Percentiles rank a stretch among this genome's conserved stretches.
Conservation (phyloP, 2,113 vertebrate species). For the Sinocyclocheilus rhinocerous region DNA sequence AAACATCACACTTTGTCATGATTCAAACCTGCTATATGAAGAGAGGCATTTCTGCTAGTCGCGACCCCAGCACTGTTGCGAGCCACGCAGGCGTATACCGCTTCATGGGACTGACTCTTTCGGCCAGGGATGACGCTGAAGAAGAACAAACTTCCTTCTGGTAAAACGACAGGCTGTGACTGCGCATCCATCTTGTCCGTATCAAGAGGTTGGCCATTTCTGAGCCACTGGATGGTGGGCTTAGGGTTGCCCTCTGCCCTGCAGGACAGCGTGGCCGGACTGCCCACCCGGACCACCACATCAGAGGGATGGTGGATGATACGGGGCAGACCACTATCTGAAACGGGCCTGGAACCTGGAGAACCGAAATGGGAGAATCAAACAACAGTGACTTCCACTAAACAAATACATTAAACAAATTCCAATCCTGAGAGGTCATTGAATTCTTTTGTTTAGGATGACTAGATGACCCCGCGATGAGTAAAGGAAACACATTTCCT, state of each 20-base stretch:
- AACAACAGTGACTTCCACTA: background rate
- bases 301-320: conserved; percentile 83
- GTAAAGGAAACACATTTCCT: conserved; percentile 67
- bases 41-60: conserved; percentile 78
- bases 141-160: conserved; percentile 83
- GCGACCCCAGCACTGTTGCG: conserved; percentile 77
- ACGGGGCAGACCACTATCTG: conserved; percentile 69
- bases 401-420: conserved; percentile 52
- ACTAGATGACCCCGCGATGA: conserved; percentile 61
- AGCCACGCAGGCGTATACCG: conserved; percentile 83
- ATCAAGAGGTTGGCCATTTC: conserved; percentile 74
- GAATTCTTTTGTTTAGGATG: conserved; percentile 72
- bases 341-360: conserved; percentile 74
- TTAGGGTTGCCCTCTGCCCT: conserved; percentile 77
- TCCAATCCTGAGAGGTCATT: conserved; percentile 58
- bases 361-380: background rate
- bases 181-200: conserved; percentile 56
- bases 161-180: conserved; percentile 70
- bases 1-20: background rate
- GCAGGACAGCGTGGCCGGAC: conserved; percentile 80
- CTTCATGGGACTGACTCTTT: conserved; percentile 77
- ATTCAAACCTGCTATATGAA: conserved; percentile 78
- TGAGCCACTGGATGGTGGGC: conserved; percentile 82
- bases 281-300: conserved; percentile 76
- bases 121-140: conserved; percentile 63